phyloP scores from a whole-genome alignment of 2,113 vertebrate genomes.

The western clawed frog (Xenopus tropicalis) region UCB_Xtro_10.0 CM004446.2:115207001-115207500 shows the following conservation, averaged over 20 bases:
- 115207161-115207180: too few relatives aligned
- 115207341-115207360: neutral
- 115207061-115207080: too few relatives aligned
- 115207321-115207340: neutral
- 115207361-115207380: conserved; percentile 15
- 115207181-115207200: too few relatives aligned
- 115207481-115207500: too few relatives aligned
- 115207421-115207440: neutral
- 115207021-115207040: too few relatives aligned
- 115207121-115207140: too few relatives aligned
- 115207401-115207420: conserved; percentile 7
- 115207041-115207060: too few relatives aligned
- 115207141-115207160: too few relatives aligned
- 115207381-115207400: conserved; percentile 10
- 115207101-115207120: too few relatives aligned
- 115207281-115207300: conserved; percentile 3
- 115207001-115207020: too few relatives aligned
- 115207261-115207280: neutral
- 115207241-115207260: neutral
- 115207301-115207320: conserved; percentile 6
- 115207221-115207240: neutral
- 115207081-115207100: too few relatives aligned
- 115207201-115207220: too few relatives aligned
- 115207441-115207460: conserved; percentile 9
- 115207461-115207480: conserved; percentile 5